These are phyloP conservation scores for Vultur gryphus DNA, from an alignment of 2,797 vertebrate genomes.

Conservation along the genomic window DNA sequence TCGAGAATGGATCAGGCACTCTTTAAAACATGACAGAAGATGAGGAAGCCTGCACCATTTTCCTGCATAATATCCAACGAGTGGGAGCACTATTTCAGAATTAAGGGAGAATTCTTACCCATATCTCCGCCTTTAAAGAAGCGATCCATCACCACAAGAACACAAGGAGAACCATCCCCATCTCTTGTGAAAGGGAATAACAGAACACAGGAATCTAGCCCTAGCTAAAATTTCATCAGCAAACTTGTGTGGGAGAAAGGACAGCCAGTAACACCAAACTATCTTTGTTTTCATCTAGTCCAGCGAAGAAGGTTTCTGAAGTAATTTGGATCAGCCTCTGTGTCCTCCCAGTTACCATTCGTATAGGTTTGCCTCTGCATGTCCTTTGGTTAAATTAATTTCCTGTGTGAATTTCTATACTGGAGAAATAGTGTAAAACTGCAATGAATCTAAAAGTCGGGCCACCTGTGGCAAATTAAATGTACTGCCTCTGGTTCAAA, in stretches of 20 bases:
- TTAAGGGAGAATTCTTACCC: background rate
- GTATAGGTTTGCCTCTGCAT: background rate
- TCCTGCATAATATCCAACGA: background rate
- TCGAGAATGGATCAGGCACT: background rate
- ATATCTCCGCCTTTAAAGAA: background rate
- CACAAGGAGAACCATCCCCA: background rate
- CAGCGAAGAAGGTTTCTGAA: background rate
- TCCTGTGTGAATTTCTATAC: background rate
- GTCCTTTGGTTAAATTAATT: background rate
- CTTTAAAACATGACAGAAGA: background rate
- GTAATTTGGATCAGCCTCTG: background rate
- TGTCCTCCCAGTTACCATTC: background rate
- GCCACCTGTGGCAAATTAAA: background rate
- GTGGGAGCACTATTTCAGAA: background rate
- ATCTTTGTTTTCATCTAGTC: background rate
- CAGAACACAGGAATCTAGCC: background rate
- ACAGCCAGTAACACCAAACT: background rate
- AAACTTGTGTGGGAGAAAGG: background rate
- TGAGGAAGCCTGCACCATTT: background rate
- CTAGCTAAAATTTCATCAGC: background rate
- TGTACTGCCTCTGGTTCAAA: background rate
- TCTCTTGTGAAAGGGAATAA: background rate
- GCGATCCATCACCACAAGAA: background rate
- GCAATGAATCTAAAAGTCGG: background rate
- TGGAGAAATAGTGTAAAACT: background rate